Conservation (phyloP, 1,140 invertebrate species). For the Magallana angulata region DNA sequence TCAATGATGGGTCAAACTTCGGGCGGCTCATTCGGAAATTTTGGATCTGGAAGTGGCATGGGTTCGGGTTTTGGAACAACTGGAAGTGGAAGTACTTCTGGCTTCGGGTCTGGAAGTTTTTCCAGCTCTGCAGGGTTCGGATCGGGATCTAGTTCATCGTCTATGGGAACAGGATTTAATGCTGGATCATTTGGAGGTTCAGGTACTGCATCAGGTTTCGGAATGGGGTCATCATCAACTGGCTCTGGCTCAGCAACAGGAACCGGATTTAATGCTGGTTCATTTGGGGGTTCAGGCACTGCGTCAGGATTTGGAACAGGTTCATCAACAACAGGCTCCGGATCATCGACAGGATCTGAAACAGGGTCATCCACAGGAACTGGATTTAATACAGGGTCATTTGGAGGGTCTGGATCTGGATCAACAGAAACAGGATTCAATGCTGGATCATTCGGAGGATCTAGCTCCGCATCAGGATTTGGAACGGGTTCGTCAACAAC, state of each 20-base stretch:
- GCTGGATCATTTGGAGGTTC: constrained; percentile 32
- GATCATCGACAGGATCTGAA: neutral
- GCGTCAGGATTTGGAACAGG: neutral
- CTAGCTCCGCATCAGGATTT: neutral
- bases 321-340: neutral
- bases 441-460: neutral
- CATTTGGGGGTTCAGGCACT: neutral
- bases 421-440: neutral
- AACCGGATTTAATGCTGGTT: neutral
- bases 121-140: neutral
- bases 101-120: neutral
- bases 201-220: neutral
- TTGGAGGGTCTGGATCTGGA: neutral
- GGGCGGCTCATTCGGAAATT: constrained; percentile 2
- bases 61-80: constrained; percentile 20
- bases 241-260: constrained; percentile 1
- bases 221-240: neutral
- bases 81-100: neutral
- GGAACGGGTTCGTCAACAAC: neutral
- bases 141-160: constrained; percentile 21
- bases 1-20: neutral
- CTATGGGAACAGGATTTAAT: neutral
- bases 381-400: neutral
- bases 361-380: neutral
- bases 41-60: constrained; percentile 17